Evolutionary conservation across 2,888 invertebrate species (phyloP), one percentile per base, ranked within the genome.

Genomic region (Cylloceria caligata): DNA sequence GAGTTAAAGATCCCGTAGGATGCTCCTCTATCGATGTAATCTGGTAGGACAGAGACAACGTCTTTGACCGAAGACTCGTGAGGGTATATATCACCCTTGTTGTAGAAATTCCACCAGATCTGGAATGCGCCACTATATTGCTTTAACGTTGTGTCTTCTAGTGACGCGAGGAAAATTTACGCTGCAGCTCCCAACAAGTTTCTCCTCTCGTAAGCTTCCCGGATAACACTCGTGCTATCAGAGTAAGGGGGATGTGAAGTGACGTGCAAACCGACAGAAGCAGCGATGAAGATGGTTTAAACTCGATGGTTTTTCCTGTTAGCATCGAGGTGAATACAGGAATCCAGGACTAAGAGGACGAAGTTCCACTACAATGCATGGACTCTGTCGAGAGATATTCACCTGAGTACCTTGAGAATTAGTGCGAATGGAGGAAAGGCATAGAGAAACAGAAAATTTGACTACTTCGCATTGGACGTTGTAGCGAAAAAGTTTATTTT

Each of bases 71-170:
- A 55, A 9, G 75, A 60, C n/a, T 76, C 55, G 24, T 30, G 69
- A 27, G 64, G 57, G 1, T 69, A 11, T 24, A 21, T 16, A 16
- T 39, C 64, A 9, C 67, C 47, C 21, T 7, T 4, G 39, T 60
- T 13, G 30, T 85, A 87, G 62, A 83, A 87, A 0, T 47, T 1
- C 80, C 84, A 87, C 87, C 86, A 87, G 0, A 76, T 36, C 34
- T 76, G 71, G 9, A 83, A 83, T 0, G 78, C 74, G 0, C 76
- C 71, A 0, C 78, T 42, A 47, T 88, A 87, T 60, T 87, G 85
- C 3, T 68, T 60, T 7, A 73, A n/a, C 27, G 57, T 73, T 24
- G 60, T 36, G 13, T 73, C 72, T 13, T 60, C 34, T 60, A 73
- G 30, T 13, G 72, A 73, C 4, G 72, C 42, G 13, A 73, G 60